Evolutionary conservation across 1,140 invertebrate genomes (phyloP).

Genomic region (Maniola jurtina): DNA sequence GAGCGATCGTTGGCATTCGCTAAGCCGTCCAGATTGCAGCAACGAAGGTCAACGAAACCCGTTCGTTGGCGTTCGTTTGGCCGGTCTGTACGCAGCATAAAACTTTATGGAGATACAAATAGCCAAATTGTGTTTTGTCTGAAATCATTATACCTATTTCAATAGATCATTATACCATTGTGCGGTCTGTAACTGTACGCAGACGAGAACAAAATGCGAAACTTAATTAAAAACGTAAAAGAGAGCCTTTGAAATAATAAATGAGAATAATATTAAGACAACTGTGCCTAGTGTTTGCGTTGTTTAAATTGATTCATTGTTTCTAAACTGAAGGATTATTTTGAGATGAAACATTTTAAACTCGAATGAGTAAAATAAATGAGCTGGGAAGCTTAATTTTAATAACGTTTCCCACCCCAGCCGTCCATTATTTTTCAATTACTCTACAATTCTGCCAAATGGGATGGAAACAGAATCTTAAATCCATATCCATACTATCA

Average conservation of each 20-base stretch:
- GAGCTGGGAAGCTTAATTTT: slow-evolving; percentile 25
- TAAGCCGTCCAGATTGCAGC: too few relatives aligned
- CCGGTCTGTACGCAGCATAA: too few relatives aligned
- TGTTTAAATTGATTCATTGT: slow-evolving; percentile 41
- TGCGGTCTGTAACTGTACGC: too few relatives aligned
- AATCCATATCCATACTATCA: not conserved
- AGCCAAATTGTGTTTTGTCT: too few relatives aligned
- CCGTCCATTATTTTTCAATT: slow-evolving; percentile 20
- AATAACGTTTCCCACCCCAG: slow-evolving; percentile 35
- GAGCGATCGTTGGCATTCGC: too few relatives aligned
- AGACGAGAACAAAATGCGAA: slow-evolving; percentile 31
- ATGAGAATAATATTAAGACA: slow-evolving; percentile 39
- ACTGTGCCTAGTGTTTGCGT: slow-evolving; percentile 37
- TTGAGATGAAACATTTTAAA: slow-evolving; percentile 27
- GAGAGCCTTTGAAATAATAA: slow-evolving; percentile 33
- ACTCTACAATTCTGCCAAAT: slow-evolving; percentile 4
- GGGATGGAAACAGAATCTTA: slow-evolving; percentile 6
- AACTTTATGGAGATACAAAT: too few relatives aligned
- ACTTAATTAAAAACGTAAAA: slow-evolving; percentile 39
- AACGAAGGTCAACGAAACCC: too few relatives aligned
- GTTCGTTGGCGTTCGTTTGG: too few relatives aligned
- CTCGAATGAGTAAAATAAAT: slow-evolving; percentile 25
- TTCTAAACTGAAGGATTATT: slow-evolving; percentile 26
- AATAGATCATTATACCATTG: too few relatives aligned
- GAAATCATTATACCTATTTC: too few relatives aligned